Base-by-base conservation (phyloP, 1,140 invertebrate genomes). In the Manduca sexta region DNA sequence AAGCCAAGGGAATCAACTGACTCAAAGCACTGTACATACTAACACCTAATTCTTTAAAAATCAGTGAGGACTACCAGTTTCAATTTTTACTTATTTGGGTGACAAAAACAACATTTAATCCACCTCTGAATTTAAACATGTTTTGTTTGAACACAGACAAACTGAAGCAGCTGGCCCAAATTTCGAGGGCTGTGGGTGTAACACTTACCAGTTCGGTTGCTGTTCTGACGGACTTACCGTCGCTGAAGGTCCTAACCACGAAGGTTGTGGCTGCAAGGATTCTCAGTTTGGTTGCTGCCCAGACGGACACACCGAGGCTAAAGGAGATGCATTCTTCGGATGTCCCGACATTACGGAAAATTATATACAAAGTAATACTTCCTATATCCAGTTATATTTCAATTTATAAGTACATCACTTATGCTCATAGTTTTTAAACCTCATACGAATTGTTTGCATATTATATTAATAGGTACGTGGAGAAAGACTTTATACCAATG, bases 161-260 rank as follows among this genome's bases (percentile, higher is more conserved):
- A 89, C 91, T 47, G 78, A 92, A 74, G 88, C 91, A 45, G 73
- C 74, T 66, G 92, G 95, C 34, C 88, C 91, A 2, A 89, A 94
- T 42, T 93, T 88, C 60, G 88, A 92, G 67, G 96, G 95, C 3
- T 97, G 96, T 72, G 88, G 90, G 0, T 98, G 96, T 74, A 89
- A 94, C 62, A 93, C 94, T 5, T 94, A 93, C 74, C 92, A 96
- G 69, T 97, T 96, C 74, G 97, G 97, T 13, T 98, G 97, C 73
- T 98, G 98, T 75, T 90, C 93, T 10, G 97, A 99, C 87, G 96
- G 96, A 0, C 85, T 94, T 31, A 94, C 92, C 1, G 79, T 90
- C 30, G 93, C 96, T 12, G 90, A 90, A 68, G 97, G 95, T 52
- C 92, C 92, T 1, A 88, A 89, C 43, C 78, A 88, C 47, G 91